A percentile compares a stretch with the other conserved stretches of the same genome.
These are phyloP conservation scores for Nemapogon koenigi DNA, from an alignment of 2,888 invertebrate species.

Conservation along the genomic window DNA sequence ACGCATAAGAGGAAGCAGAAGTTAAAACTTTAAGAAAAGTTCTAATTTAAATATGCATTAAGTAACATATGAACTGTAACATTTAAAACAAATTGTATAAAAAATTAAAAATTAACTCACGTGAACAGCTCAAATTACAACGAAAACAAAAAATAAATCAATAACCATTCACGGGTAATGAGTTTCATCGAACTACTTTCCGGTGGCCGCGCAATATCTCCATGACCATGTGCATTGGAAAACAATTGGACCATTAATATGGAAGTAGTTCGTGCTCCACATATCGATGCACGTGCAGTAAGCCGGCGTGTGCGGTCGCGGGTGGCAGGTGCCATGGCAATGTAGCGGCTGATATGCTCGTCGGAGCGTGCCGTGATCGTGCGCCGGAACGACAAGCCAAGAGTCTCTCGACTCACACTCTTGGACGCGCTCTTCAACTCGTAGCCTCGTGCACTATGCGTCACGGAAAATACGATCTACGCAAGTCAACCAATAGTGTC, in stretches of 20 bases:
- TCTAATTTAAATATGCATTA: no score
- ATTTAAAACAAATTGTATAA: no score
- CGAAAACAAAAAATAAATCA: no score
- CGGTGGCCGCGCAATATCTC: constrained; percentile 35
- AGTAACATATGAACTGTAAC: no score
- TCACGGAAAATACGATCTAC: constrained; percentile 60
- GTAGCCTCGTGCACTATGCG: constrained; percentile 44
- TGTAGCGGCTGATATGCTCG: constrained; percentile 37
- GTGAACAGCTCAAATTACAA: no score
- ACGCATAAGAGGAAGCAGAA: no score
- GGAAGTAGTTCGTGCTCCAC: constrained; percentile 31
- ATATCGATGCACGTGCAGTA: constrained; percentile 6
- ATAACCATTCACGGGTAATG: no score
- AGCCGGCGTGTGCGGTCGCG: constrained; percentile 23
- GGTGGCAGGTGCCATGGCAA: constrained; percentile 32
- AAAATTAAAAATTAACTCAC: no score
- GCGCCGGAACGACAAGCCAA: constrained; percentile 44
- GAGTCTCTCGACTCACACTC: constrained; percentile 37
- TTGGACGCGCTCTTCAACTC: constrained; percentile 37
- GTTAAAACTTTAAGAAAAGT: no score
- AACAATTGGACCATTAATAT: constrained; percentile 42
- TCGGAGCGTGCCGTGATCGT: constrained; percentile 26
- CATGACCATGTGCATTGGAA: constrained; percentile 48
- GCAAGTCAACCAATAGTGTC: constrained; percentile 53
- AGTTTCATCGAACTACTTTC: constrained; percentile 4